Conservation (phyloP, 2,888 invertebrate genomes). For the Gryllus longicercus region DNA sequence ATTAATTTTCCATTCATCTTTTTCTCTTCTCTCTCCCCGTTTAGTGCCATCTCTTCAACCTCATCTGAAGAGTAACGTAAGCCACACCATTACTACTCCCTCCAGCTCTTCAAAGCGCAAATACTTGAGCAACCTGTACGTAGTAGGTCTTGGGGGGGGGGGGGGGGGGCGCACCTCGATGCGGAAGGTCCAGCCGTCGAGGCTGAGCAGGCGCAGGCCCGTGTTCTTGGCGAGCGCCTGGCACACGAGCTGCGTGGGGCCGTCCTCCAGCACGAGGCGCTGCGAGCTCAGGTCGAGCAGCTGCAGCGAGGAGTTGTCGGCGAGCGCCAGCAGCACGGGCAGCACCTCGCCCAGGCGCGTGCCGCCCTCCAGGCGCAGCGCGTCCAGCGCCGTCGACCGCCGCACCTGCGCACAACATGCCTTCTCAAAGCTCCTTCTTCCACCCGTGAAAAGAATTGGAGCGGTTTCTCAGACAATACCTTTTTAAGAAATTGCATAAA, state of each 20-base stretch:
- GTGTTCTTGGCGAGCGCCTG: conserved; percentile 50
- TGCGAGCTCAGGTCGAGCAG: conserved; percentile 55
- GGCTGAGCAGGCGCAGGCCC: conserved; percentile 51
- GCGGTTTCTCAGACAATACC: no score
- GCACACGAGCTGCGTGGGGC: conserved; percentile 50
- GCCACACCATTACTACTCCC: no score
- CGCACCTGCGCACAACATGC: conserved; percentile 49
- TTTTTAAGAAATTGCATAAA: no score
- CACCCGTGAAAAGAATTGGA: no score
- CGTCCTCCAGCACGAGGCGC: conserved; percentile 53
- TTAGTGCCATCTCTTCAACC: no score
- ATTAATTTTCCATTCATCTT: no score
- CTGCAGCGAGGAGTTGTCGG: conserved; percentile 54
- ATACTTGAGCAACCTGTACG: no score
- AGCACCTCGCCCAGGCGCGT: conserved; percentile 55
- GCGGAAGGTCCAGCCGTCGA: conserved; percentile 57
- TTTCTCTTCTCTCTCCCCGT: no score
- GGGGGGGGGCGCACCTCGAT: conserved; percentile 48
- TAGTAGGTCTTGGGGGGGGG: no score
- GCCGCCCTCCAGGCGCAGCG: conserved; percentile 54
- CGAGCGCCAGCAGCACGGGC: conserved; percentile 54
- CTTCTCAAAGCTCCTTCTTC: no score
- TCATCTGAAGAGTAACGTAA: no score
- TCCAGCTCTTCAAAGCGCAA: no score
- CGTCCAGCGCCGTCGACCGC: conserved; percentile 52